phyloP scores from a whole-genome alignment of 2,113 vertebrate species.

The Lophotis ruficrista region DNA sequence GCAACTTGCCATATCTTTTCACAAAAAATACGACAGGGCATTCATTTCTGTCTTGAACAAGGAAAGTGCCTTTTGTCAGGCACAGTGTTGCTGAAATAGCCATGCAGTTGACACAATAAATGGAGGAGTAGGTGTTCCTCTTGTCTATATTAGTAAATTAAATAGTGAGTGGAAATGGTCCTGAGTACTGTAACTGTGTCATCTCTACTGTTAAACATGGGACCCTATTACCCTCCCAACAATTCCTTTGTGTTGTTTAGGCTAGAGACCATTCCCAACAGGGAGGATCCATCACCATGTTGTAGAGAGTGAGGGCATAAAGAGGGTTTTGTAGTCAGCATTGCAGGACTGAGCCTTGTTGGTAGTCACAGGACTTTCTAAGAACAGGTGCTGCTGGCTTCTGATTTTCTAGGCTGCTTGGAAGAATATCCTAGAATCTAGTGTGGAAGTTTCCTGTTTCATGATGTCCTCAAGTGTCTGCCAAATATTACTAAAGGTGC shows the following conservation, averaged over 20 bases:
- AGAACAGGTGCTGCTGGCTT: neutral
- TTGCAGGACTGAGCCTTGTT: neutral
- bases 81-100: neutral
- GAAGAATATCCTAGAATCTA: neutral
- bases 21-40: neutral
- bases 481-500: neutral
- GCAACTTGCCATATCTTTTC: neutral
- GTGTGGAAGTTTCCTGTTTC: neutral
- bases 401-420: neutral
- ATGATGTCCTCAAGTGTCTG: neutral
- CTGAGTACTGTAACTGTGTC: neutral
- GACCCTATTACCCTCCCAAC: neutral
- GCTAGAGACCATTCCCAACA: neutral
- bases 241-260: neutral
- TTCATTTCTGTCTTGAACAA: neutral
- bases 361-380: neutral
- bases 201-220: neutral
- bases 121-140: neutral
- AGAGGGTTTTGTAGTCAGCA: neutral
- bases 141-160: neutral
- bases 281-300: neutral
- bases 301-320: neutral
- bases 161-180: neutral
- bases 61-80: neutral
- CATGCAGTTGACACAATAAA: neutral